phyloP scores from a whole-genome alignment of 2,797 vertebrate species.

The Natrix natrix region DNA sequence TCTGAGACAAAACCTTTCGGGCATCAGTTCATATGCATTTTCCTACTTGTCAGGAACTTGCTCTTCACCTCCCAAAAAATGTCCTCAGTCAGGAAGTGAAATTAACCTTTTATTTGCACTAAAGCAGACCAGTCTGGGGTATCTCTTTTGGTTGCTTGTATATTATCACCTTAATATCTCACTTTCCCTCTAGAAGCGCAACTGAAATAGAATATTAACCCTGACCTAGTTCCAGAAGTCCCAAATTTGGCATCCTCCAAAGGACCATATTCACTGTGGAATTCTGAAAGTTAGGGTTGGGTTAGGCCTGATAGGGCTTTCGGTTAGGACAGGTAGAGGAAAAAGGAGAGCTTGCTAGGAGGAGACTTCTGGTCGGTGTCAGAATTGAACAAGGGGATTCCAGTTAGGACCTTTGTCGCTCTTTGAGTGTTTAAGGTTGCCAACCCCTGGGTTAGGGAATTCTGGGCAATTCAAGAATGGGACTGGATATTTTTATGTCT shows the following conservation, averaged over 20 bases:
- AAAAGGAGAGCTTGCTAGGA: too few relatives aligned
- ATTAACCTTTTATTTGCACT: conserved; percentile 38
- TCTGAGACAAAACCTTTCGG: conserved; percentile 56
- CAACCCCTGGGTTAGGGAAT: neutral
- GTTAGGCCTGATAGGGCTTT: neutral
- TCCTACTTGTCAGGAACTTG: conserved; percentile 24
- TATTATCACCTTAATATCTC: neutral
- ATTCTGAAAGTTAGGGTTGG: neutral
- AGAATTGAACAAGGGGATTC: too few relatives aligned
- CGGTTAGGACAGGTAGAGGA: too few relatives aligned
- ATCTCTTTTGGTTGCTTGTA: neutral
- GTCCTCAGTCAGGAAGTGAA: conserved; percentile 2
- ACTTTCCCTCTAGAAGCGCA: neutral
- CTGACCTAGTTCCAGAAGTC: neutral
- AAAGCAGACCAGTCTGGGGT: neutral
- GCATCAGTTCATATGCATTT: conserved; percentile 29
- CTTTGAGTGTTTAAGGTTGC: too few relatives aligned
- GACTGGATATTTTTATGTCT: neutral
- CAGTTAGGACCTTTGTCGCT: too few relatives aligned
- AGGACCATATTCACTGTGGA: neutral
- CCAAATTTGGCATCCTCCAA: neutral
- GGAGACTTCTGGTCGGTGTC: too few relatives aligned
- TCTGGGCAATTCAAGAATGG: neutral
- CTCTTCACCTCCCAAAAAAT: conserved; percentile 28
- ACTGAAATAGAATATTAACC: neutral